Base-by-base conservation (phyloP, 2,888 invertebrate genomes). In the Agrochola lychnidis region DNA sequence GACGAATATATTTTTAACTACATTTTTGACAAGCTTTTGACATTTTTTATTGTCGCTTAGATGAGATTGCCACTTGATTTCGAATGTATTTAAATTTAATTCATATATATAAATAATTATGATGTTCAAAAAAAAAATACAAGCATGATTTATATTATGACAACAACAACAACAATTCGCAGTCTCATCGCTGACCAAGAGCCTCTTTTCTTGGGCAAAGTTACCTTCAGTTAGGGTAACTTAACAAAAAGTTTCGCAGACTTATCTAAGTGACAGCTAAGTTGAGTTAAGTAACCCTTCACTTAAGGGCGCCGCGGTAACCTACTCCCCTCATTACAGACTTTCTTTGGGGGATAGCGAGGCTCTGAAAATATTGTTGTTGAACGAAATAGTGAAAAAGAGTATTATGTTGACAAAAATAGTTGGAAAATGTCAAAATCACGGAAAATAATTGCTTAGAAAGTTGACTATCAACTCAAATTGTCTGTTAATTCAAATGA, bases 261-360 rank as follows among this genome's bases (percentile, higher is more conserved):
- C 51, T 30, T 63, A 19, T 64, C 56, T 67, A 56, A 78, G 66
- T 82, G 40, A 36, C 36, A 64, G n/a, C 22, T 68, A 56, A 81
- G 81, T 76, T 61, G 36, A 51, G 71, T 56, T 68, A 67, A 72
- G 81, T 81, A 56, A 73, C 74, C 81, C 53, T 69, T 84, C 63
- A 61, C 12, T 62, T 70, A 30, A 71, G 61, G 36, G 51, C 25
- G 42, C 57, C 42, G 19, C 36, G 30, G 57, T 85, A 76, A 82
- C 86, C 70, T 40, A 72, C 51, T 82, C 61, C 30, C 53, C 69
- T 75, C 36, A 66, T 70, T 70, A 70, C 53, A 62, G 45, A 57
- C 69, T 67, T 36, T 19, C 2, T 14, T 53, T 36, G 36, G 36
- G 59, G 19, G 16, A 6, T n/a, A 1, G 42, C 40, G 19, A 14